These are phyloP conservation scores for Mylabris sibirica DNA, from an alignment of 2,888 invertebrate genomes.

Conservation along the genomic window DNA sequence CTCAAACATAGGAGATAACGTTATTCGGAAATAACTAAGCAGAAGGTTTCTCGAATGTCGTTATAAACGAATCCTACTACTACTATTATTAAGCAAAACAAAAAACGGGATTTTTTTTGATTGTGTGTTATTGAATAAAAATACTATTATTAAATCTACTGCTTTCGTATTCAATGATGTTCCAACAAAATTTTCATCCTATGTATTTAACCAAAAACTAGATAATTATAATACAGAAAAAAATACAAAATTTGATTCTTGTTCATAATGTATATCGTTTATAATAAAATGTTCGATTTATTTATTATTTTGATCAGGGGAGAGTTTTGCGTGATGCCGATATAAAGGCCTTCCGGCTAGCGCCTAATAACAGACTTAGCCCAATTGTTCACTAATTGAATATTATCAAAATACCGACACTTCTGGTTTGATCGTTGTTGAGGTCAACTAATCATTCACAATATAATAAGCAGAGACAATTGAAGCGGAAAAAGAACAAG, in stretches of 20 bases:
- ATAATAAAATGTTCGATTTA: constrained; percentile 6
- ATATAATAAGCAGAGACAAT: constrained; percentile 47
- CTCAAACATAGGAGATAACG: too few relatives aligned
- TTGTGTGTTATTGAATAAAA: neutral
- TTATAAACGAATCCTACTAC: neutral
- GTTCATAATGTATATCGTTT: constrained; percentile 1
- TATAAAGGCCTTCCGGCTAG: constrained; percentile 24
- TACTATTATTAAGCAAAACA: neutral
- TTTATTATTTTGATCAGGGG: neutral
- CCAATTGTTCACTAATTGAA: constrained; percentile 36
- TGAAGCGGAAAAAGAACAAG: constrained; percentile 21
- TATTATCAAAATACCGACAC: constrained; percentile 36
- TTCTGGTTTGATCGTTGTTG: constrained; percentile 26
- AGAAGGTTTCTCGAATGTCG: neutral
- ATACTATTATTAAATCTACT: neutral
- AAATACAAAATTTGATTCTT: neutral
- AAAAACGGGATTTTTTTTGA: neutral
- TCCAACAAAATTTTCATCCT: neutral
- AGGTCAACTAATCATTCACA: constrained; percentile 40
- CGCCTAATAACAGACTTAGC: constrained; percentile 42
- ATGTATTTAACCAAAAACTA: constrained; percentile 2
- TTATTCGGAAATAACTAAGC: neutral
- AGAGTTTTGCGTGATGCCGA: constrained; percentile 22
- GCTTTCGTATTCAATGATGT: constrained; percentile 1
- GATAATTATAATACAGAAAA: neutral